Evolutionary conservation across 1,140 invertebrate genomes (phyloP), one percentile per base, ranked within the genome.

Genomic region (Copidosoma floridanum): DNA sequence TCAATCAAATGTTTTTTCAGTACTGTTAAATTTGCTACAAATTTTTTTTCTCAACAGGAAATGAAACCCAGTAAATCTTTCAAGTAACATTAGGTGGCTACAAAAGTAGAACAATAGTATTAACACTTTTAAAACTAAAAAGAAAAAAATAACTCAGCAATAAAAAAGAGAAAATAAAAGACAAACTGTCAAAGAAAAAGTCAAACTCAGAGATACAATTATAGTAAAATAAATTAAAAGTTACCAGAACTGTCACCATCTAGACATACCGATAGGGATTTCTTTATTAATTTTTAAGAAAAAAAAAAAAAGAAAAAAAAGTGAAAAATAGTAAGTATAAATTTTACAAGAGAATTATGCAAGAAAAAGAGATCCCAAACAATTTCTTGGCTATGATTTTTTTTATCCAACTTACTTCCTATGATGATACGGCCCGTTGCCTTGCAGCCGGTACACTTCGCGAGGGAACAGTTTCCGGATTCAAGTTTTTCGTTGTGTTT

Each of bases 401-500:
- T 73, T 56, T 62, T 65, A 48, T 74, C 71, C 69, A 72, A 77
- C 75, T 77, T 77, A 77, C 75, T 77, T 77, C 74, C 75, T 74
- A 77, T 75, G 74, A 73, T 74, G 75, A 77, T 75, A 61, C 74
- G 75, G 69, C 75, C 75, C 66, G 75, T 77, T 64, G 75, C 75
- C 71, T 77, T 77, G 75, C 75, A 77, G 73, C 69, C 71, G 68
- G 71, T 68, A 75, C 75, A 77, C 73, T 77, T 77, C 65, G 74
- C 75, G 71, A 77, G 73, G 66, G 75, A 77, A 77, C 72, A 74
- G 72, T 73, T 74, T 74, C 75, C 73, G 65, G 75, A 77, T 74
- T 76, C 71, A 73, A 76, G 72, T 74, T 77, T 77, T 71, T 76
- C 74, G 68, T 75, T 73, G 71, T 76, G 66, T 75, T 77, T 77